Base-by-base conservation (phyloP, 2,888 invertebrate species). In the Tribolium freemani region DNA sequence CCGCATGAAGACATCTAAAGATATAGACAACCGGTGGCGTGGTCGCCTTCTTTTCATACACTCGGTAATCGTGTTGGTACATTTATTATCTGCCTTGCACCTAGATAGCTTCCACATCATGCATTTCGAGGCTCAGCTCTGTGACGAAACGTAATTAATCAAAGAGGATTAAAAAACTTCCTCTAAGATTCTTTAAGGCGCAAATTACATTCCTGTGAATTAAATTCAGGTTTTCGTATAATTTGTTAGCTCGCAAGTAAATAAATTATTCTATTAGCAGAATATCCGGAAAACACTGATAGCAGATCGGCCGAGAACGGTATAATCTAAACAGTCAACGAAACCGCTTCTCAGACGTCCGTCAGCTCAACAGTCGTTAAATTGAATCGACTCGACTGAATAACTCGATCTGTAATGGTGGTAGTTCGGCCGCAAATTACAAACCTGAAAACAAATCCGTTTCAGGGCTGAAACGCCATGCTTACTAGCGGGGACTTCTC, bases 71-170 rank as follows among this genome's bases (percentile, higher is more conserved):
- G 67, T 75, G 76, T 76, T 74, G 74, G 61, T 74, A 75, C 75
- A 77, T 75, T 77, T 74, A 75, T 76, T 75, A 76, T 76, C 73
- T 69, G 48, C 50, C 67, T 67, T 57, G 69, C 61, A 69, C 61
- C 26, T 38, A 56, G 69, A 68, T 46, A 64, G 51, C 48, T 21
- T 9, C 69, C 68, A 76, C 75, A 73, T 76, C 76, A 77, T 79
- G 45, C 77, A 70, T 75, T 76, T 70, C 72, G 73, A 72, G 73
- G 72, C 73, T 69, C 73, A 69, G 75, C 70, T 69, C 75, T 71
- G 72, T 72, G 71, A 75, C 71, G 76, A 77, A 76, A 79, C 73
- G 77, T 79, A 79, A 80, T 80, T 80, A 79, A 80, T 80, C 80
- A 80, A 79, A 76, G 58, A 51, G 75, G 76, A 80, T 79, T 77